phyloP scores from a whole-genome alignment of 2,113 vertebrate species.

The Psettodes erumei region DNA sequence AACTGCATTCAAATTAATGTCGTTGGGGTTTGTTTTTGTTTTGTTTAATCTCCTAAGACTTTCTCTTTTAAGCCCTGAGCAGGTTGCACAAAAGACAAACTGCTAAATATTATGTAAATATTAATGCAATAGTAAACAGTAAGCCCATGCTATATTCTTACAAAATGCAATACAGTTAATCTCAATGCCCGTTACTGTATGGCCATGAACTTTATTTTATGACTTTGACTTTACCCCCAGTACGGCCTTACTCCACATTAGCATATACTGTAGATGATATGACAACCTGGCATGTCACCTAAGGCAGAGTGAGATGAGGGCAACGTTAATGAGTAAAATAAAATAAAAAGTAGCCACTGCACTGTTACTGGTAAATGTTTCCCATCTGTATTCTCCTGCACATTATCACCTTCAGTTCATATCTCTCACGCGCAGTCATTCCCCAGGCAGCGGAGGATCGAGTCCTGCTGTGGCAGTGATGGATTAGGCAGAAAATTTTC shows the following conservation, averaged over 20 bases:
- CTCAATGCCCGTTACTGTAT: constrained; percentile 24
- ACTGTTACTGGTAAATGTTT: constrained; percentile 36
- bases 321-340: constrained; percentile 45
- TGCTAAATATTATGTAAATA: constrained; percentile 7
- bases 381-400: constrained; percentile 49
- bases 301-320: constrained; percentile 44
- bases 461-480: constrained; percentile 52
- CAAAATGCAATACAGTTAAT: constrained; percentile 28
- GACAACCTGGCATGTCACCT: constrained; percentile 29
- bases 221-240: constrained; percentile 41
- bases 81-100: constrained; percentile 8
- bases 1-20: constrained; percentile 6
- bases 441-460: constrained; percentile 46
- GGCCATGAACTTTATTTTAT: constrained; percentile 61
- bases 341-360: constrained; percentile 26
- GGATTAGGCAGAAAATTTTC: constrained; percentile 47
- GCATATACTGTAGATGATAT: constrained; percentile 28
- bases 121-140: constrained; percentile 20
- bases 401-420: constrained; percentile 42
- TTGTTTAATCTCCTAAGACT: background rate
- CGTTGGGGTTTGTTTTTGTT: too few relatives aligned
- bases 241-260: constrained; percentile 29
- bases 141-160: background rate
- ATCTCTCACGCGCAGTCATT: constrained; percentile 37
- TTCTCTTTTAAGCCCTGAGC: constrained; percentile 1